phyloP scores from a whole-genome alignment of 2,797 vertebrate species.

The Rachycentron canadum region DNA sequence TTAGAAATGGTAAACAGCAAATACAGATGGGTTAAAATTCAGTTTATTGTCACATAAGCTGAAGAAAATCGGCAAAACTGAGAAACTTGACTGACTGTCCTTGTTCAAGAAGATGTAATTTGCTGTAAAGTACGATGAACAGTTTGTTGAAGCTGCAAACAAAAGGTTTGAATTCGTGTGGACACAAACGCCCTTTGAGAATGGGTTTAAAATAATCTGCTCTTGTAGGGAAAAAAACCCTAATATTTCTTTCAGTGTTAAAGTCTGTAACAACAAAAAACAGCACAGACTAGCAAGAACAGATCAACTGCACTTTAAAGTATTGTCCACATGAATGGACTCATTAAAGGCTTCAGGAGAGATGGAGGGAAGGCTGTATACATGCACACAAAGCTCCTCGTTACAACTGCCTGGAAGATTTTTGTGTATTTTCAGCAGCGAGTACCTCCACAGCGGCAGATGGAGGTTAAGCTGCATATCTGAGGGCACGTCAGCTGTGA shows the following conservation, averaged over 20 bases:
- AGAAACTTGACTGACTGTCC: background rate
- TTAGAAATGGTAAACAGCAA: background rate
- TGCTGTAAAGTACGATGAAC: background rate
- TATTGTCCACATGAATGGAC: background rate
- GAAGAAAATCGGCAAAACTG: background rate
- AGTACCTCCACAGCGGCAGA: slow-evolving; percentile 40
- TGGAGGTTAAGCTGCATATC: slow-evolving; percentile 36
- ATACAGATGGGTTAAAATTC: too few species aligned
- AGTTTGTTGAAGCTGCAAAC: background rate
- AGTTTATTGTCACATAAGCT: background rate
- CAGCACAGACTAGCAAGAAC: background rate
- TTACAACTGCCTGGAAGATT: background rate
- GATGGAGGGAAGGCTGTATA: background rate
- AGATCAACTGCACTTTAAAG: background rate
- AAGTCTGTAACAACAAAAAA: background rate
- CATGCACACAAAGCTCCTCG: background rate
- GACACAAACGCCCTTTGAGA: background rate
- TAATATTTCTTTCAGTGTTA: too few species aligned
- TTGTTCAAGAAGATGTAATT: background rate
- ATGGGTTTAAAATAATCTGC: background rate
- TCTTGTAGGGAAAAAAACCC: background rate
- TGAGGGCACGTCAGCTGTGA: slow-evolving; percentile 30
- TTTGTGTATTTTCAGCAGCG: background rate
- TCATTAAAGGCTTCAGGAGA: background rate
- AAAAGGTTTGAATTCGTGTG: background rate